Conservation (phyloP, 35 echinoderm and acorn worm genomes). For the Amphiura filiformis region DNA sequence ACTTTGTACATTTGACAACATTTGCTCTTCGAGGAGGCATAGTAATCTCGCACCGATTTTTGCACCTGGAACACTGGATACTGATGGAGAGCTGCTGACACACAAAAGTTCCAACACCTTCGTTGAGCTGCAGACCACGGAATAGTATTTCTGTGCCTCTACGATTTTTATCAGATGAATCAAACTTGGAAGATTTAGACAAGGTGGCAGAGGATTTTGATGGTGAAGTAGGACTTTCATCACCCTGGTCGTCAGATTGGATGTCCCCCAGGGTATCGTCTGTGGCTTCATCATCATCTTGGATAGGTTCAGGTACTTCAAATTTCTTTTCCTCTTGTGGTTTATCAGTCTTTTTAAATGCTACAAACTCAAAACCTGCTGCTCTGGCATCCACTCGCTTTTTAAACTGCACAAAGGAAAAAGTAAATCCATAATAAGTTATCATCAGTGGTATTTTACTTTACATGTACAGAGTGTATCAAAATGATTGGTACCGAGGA, state of each 20-base stretch:
- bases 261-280: slow-evolving; percentile 29
- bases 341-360: slow-evolving; percentile 19
- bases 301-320: neutral
- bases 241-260: neutral
- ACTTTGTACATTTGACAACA: slow-evolving; percentile 55
- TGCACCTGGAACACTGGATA: slow-evolving; percentile 84
- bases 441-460: neutral
- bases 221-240: too few species aligned
- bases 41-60: slow-evolving; percentile 44
- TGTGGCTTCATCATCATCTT: neutral
- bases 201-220: neutral
- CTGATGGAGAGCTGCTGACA: slow-evolving; percentile 39
- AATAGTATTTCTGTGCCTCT: slow-evolving; percentile 70
- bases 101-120: slow-evolving; percentile 39
- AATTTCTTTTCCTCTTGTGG: neutral
- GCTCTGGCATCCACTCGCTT: slow-evolving; percentile 68
- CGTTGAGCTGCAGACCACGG: slow-evolving; percentile 54
- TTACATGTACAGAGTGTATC: neutral
- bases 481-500: too few species aligned
- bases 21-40: slow-evolving; percentile 57
- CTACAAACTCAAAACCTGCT: slow-evolving; percentile 94
- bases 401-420: slow-evolving; percentile 68
- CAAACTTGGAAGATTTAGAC: slow-evolving; percentile 10
- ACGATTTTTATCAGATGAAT: slow-evolving; percentile 46
- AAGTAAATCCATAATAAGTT: neutral